A percentile compares a stretch with the other conserved stretches of the same genome.
Evolutionary conservation across 2,113 vertebrate species (phyloP).

Genomic region (Apodemus sylvaticus): DNA sequence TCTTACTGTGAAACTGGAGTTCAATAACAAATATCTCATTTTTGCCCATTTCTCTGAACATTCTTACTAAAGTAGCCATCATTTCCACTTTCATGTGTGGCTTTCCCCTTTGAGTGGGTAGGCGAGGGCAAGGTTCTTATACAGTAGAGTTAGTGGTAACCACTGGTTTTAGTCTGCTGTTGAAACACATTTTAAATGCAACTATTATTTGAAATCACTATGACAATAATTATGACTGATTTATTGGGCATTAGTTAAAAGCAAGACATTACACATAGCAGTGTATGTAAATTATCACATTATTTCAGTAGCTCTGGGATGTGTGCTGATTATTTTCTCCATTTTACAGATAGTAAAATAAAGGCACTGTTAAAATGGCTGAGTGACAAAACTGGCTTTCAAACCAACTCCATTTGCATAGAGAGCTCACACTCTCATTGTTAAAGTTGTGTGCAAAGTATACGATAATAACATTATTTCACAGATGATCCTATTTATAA

Average conservation of each 20-base stretch:
- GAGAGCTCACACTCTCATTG: not conserved
- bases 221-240: not conserved
- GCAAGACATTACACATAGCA: not conserved
- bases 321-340: not conserved
- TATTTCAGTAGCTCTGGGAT: not conserved
- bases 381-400: slow-evolving; percentile 26
- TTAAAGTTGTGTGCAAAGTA: slow-evolving; percentile 44
- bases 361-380: slow-evolving; percentile 40
- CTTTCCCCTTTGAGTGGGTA: not conserved
- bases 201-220: slow-evolving; percentile 13
- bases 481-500: slow-evolving; percentile 68
- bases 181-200: slow-evolving; percentile 25
- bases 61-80: slow-evolving; percentile 23
- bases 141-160: not conserved
- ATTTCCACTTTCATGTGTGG: not conserved
- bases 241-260: not conserved
- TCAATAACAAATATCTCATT: slow-evolving; percentile 33
- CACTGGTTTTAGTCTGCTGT: not conserved
- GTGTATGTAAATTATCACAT: not conserved
- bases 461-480: slow-evolving; percentile 55
- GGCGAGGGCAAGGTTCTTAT: not conserved
- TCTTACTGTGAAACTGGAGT: not conserved
- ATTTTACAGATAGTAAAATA: slow-evolving; percentile 58
- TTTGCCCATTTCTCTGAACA: not conserved
- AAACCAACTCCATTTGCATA: not conserved